These are phyloP conservation scores for Drosophila macrothrix DNA, from an alignment of 2,888 invertebrate species.

Conservation along the genomic window DNA sequence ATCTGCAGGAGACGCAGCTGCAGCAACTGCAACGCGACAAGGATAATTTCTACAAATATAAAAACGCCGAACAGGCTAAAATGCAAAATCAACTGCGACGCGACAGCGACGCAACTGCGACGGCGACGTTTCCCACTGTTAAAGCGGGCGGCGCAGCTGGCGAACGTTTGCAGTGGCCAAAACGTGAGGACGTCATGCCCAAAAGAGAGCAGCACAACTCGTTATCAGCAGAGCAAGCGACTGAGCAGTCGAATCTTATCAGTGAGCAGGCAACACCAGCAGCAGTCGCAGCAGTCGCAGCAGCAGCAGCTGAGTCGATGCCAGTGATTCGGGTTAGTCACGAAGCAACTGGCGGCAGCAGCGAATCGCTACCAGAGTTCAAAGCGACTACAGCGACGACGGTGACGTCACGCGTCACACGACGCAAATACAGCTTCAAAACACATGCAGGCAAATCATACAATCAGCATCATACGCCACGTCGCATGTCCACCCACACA, in stretches of 20 bases:
- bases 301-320: conserved; percentile 20
- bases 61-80: conserved; percentile 83
- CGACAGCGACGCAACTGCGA: conserved; percentile 43
- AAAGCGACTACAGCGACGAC: conserved; percentile 27
- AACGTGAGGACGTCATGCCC: conserved; percentile 70
- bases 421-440: conserved; percentile 84
- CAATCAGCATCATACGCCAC: conserved; percentile 73
- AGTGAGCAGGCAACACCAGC: conserved; percentile 17
- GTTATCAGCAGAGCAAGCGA: conserved; percentile 47
- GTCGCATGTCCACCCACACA: conserved; percentile 59
- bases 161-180: conserved; percentile 82
- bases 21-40: conserved; percentile 70
- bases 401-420: conserved; percentile 60
- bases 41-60: conserved; percentile 85
- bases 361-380: conserved; percentile 62
- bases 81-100: conserved; percentile 63
- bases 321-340: conserved; percentile 46
- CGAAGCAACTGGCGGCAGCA: conserved; percentile 64
- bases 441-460: conserved; percentile 81
- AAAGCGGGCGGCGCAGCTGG: conserved; percentile 51
- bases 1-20: conserved; percentile 63
- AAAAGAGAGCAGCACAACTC: conserved; percentile 34
- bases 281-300: conserved; percentile 1
- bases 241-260: conserved; percentile 37
- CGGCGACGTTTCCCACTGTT: conserved; percentile 61